Evolutionary conservation across 1,140 invertebrate species (phyloP).

Genomic region (Venturia canescens): DNA sequence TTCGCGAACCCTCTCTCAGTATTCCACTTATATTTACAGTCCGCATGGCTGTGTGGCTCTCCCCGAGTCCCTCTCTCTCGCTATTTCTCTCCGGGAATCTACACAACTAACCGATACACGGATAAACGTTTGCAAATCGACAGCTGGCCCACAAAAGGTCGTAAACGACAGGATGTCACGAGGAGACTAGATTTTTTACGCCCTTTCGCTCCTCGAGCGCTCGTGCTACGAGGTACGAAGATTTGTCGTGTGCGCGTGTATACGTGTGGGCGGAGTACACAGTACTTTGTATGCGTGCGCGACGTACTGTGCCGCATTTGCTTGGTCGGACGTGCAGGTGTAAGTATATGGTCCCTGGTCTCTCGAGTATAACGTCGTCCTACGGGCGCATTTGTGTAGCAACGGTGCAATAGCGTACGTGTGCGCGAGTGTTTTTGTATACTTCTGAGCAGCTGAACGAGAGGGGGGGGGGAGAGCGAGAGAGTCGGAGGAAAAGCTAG

Average conservation of each 20-base stretch:
- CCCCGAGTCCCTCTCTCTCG: background rate
- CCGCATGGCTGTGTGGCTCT: background rate
- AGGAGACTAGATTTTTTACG: background rate
- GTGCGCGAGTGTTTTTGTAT: background rate
- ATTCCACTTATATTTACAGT: background rate
- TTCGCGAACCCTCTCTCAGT: background rate
- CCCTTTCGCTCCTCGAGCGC: background rate
- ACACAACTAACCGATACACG: background rate
- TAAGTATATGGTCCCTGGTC: conserved; percentile 7
- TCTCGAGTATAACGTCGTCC: background rate
- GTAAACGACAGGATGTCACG: background rate
- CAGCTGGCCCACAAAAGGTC: background rate
- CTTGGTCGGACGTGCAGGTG: conserved; percentile 29
- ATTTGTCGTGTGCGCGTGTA: background rate
- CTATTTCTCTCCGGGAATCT: background rate
- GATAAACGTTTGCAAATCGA: background rate
- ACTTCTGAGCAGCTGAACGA: conserved; percentile 41
- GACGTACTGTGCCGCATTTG: conserved; percentile 32
- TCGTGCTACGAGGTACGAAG: background rate
- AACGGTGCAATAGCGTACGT: conserved; percentile 24
- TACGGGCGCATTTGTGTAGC: conserved; percentile 11
- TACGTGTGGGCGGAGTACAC: background rate
- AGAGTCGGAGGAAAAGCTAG: conserved; percentile 52
- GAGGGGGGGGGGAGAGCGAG: conserved; percentile 43
- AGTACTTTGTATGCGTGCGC: conserved; percentile 26